Conservation (phyloP, 2,797 vertebrate genomes). For the Buphagus erythrorhynchus region DNA sequence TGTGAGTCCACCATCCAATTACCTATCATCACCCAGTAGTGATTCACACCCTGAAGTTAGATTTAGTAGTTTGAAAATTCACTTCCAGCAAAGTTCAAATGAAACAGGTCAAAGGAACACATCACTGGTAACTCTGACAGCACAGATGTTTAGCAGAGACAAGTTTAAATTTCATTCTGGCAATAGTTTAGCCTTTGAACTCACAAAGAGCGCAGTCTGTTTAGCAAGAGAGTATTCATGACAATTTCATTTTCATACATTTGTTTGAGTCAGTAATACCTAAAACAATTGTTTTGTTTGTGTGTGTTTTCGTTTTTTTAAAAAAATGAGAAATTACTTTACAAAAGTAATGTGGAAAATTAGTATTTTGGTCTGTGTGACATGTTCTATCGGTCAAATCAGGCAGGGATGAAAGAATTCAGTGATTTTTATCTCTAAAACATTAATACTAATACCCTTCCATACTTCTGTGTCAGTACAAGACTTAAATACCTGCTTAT, state of each 20-base stretch:
- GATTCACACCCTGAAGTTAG: constrained; percentile 73
- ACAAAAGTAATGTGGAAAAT: neutral
- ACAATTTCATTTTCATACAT: neutral
- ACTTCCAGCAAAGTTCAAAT: constrained; percentile 73
- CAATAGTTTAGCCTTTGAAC: constrained; percentile 17
- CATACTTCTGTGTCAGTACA: neutral
- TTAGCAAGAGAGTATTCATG: neutral
- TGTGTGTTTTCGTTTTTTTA: neutral
- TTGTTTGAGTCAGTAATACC: neutral
- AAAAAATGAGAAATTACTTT: neutral
- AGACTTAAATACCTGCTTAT: neutral
- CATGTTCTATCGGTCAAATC: neutral
- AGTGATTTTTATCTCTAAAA: neutral
- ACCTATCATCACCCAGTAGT: constrained; percentile 74
- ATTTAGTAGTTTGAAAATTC: constrained; percentile 71
- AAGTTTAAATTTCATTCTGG: constrained; percentile 49
- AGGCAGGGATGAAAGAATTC: neutral
- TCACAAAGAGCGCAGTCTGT: neutral
- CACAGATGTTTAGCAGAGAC: constrained; percentile 77
- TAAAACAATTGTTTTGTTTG: neutral
- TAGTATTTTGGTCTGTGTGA: neutral
- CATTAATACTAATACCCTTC: neutral
- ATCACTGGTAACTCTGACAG: constrained; percentile 45
- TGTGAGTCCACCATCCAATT: constrained; percentile 64
- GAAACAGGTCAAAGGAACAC: constrained; percentile 72